Evolutionary conservation across 2,797 vertebrate genomes (phyloP).

Genomic region (Borostomias antarcticus): DNA sequence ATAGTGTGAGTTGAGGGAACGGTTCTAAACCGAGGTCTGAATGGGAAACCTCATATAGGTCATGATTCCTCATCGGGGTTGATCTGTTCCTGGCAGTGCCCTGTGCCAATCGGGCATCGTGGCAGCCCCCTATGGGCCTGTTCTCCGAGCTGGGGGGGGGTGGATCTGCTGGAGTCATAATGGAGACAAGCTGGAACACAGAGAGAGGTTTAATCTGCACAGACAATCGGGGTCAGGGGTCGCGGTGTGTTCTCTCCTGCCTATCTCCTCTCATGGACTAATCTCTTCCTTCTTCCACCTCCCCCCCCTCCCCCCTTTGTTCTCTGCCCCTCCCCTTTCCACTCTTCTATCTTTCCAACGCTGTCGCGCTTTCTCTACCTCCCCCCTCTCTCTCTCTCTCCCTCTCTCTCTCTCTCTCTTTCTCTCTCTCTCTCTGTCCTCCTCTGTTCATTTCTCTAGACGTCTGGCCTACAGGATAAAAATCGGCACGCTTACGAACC

Average conservation of each 20-base stretch:
- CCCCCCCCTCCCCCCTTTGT: background rate
- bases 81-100: background rate
- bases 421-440: conserved; percentile 32
- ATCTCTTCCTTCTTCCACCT: conserved; percentile 12
- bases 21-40: conserved; percentile 38
- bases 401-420: conserved; percentile 14
- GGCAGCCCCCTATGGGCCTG: background rate
- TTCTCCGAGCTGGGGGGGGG: background rate
- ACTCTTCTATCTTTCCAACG: background rate
- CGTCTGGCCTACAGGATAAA: conserved; percentile 89
- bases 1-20: too few species aligned
- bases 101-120: background rate
- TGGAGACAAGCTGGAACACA: conserved; percentile 28
- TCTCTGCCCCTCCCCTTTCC: conserved; percentile 15
- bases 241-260: background rate
- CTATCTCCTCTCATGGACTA: conserved; percentile 15
- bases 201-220: conserved; percentile 14
- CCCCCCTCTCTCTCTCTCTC: background rate
- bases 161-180: conserved; percentile 51
- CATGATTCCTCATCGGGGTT: conserved; percentile 48
- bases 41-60: conserved; percentile 28
- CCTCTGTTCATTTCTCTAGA: conserved; percentile 66
- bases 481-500: conserved; percentile 82
- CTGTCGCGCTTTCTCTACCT: background rate
- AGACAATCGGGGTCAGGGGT: background rate